Base-by-base conservation (phyloP, 2,113 vertebrate genomes). In the Pseudopipra pipra region DNA sequence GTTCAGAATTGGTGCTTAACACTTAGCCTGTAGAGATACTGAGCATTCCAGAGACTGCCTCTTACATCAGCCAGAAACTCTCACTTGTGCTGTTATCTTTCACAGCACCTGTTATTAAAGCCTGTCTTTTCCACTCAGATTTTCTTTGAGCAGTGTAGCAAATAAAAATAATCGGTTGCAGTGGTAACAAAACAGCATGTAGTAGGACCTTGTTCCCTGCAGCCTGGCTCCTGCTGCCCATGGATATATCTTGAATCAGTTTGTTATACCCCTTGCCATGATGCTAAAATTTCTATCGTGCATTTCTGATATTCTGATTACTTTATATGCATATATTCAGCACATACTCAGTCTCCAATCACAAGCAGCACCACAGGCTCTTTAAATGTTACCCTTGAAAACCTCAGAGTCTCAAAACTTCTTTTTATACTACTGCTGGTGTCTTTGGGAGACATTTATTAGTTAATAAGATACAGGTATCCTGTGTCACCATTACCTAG, bases 21-120 rank as follows among this genome's bases (percentile, higher is more conserved):
- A 12, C 59, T 39, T 20, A 43, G 8, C 13, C 1, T 3, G 17
- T 6, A 25, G 9, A 59, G 63, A 73, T 58, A 70, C 61, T 43
- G 79, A 89, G 19, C 0, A 1, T 84, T 90, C 78, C 89, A 74
- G 83, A 93, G 43, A 2, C 83, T 92, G 88, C 94, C 59, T 95
- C 83, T 77, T 46, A 21, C 72, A 66, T 63, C 83, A 94, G 63
- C 79, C 89, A 92, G 72, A 77, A 89, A 11, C 83, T 88, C 85
- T 86, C 91, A 43, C 87, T 87, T 49, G 15, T 0, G 7, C 87
- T 73, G 74, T 93, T 97, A 85, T 90, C 94, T 95, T 83, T 88
- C 71, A 44, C 58, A 87, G 75, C 90, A 94, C 90, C 90, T 97
- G 94, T 79, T 90, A 65, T 37, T 68, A 79, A 91, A 94, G 94